phyloP scores from a whole-genome alignment of 2,797 vertebrate species.

The Enteromius thamalakanensis region DNA sequence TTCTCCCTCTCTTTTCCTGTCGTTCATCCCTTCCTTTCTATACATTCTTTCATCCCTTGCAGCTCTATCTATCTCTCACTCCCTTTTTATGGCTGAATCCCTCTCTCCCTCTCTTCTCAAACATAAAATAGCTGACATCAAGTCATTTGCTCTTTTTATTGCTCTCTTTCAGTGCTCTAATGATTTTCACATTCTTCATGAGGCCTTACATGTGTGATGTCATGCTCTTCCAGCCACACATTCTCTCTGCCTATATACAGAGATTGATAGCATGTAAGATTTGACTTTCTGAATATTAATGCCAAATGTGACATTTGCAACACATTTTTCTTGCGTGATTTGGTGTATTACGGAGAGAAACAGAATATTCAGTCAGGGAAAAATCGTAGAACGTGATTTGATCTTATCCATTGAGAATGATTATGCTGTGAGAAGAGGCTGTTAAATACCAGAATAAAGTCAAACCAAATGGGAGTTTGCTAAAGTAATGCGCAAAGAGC shows the following conservation, averaged over 20 bases:
- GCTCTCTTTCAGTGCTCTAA: conserved; percentile 35
- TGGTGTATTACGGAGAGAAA: background rate
- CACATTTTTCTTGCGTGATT: conserved; percentile 1
- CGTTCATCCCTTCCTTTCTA: conserved; percentile 24
- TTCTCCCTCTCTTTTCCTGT: conserved; percentile 5
- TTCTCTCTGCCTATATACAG: background rate
- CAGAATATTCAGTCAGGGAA: background rate
- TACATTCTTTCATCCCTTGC: conserved; percentile 19
- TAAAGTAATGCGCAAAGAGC: background rate
- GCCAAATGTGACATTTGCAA: conserved; percentile 20
- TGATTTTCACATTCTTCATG: conserved; percentile 37
- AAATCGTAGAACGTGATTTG: background rate
- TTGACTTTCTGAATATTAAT: conserved; percentile 6
- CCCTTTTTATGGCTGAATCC: conserved; percentile 23
- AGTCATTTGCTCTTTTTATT: conserved; percentile 48
- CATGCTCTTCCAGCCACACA: conserved; percentile 27
- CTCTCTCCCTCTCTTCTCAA: conserved; percentile 27
- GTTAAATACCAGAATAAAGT: conserved; percentile 1
- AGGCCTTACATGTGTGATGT: conserved; percentile 21
- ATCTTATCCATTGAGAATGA: background rate
- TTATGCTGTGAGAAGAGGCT: background rate
- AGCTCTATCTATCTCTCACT: conserved; percentile 19
- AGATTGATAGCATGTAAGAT: background rate
- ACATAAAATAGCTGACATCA: conserved; percentile 47
- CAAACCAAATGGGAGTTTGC: background rate